Conservation (phyloP, 2,113 vertebrate species). For the Forbesichthys papilliferus region DNA sequence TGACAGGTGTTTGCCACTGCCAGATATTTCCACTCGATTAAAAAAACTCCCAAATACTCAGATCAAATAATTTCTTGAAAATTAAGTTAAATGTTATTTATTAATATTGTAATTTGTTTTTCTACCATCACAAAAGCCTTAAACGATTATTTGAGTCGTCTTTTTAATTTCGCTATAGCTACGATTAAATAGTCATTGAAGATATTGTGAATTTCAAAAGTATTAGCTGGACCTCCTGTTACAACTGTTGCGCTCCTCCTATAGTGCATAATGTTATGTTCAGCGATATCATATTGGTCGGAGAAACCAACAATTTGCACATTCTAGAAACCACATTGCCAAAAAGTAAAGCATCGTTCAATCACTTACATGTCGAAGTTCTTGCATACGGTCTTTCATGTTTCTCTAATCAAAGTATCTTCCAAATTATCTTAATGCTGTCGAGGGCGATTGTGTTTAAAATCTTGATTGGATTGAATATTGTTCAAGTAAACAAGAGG, state of each 20-base stretch:
- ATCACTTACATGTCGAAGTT: conserved; percentile 72
- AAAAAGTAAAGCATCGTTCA: neutral
- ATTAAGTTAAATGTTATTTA: too few relatives aligned
- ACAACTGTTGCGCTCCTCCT: conserved; percentile 63
- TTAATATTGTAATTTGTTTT: too few relatives aligned
- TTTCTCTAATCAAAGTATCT: conserved; percentile 18
- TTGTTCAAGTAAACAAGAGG: neutral
- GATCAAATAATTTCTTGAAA: too few relatives aligned
- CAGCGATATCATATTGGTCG: neutral
- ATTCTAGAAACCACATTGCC: neutral
- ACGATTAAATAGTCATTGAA: too few relatives aligned
- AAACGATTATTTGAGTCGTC: too few relatives aligned
- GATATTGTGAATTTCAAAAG: neutral
- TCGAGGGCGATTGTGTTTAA: neutral
- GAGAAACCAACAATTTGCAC: neutral
- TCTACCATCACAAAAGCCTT: too few relatives aligned
- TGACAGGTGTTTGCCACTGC: too few relatives aligned
- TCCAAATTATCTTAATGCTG: neutral
- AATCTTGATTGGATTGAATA: conserved; percentile 32
- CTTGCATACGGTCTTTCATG: conserved; percentile 77
- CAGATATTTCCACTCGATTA: too few relatives aligned
- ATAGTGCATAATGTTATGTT: conserved; percentile 1
- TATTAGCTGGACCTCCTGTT: conserved; percentile 18
- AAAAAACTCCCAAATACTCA: too few relatives aligned
- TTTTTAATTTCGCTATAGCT: too few relatives aligned